Conservation (phyloP, 2,113 vertebrate species). For the Brienomyrus brachyistius region DNA sequence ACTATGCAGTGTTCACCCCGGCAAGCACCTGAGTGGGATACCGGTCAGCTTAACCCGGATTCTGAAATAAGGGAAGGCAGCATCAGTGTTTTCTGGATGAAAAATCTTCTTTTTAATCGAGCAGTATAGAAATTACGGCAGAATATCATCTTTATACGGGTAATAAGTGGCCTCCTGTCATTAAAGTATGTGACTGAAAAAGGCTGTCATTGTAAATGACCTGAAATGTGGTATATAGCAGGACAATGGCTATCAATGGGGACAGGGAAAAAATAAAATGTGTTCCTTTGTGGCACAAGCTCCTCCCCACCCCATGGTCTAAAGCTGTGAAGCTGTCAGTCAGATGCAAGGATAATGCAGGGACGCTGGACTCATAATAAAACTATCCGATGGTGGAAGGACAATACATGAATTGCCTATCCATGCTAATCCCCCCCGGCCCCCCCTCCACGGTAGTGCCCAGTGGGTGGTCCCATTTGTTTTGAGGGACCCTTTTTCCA, state of each 20-base stretch:
- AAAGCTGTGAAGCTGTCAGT: slow-evolving; percentile 51
- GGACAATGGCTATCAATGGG: neutral
- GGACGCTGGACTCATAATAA: slow-evolving; percentile 51
- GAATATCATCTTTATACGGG: neutral
- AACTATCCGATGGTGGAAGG: slow-evolving; percentile 51
- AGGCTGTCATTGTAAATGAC: slow-evolving; percentile 12
- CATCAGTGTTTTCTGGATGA: neutral
- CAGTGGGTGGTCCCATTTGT: slow-evolving; percentile 56
- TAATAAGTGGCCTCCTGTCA: neutral
- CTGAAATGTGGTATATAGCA: slow-evolving; percentile 11
- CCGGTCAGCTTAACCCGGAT: neutral
- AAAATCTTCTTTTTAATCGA: neutral
- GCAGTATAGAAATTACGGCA: neutral
- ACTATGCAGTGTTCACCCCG: neutral
- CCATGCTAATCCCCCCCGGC: slow-evolving; percentile 50
- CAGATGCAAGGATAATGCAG: slow-evolving; percentile 47
- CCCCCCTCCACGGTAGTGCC: slow-evolving; percentile 41
- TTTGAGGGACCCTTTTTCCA: slow-evolving; percentile 10
- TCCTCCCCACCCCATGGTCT: slow-evolving; percentile 38
- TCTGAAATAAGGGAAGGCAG: neutral
- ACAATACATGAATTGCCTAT: slow-evolving; percentile 40
- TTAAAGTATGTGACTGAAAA: neutral
- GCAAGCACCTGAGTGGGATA: neutral
- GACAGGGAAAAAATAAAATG: neutral
- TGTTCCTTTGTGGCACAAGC: neutral